A percentile compares a stretch with the other conserved stretches of the same genome.
Conservation (phyloP, 2,888 invertebrate genomes). For the Phlogophora meticulosa region DNA sequence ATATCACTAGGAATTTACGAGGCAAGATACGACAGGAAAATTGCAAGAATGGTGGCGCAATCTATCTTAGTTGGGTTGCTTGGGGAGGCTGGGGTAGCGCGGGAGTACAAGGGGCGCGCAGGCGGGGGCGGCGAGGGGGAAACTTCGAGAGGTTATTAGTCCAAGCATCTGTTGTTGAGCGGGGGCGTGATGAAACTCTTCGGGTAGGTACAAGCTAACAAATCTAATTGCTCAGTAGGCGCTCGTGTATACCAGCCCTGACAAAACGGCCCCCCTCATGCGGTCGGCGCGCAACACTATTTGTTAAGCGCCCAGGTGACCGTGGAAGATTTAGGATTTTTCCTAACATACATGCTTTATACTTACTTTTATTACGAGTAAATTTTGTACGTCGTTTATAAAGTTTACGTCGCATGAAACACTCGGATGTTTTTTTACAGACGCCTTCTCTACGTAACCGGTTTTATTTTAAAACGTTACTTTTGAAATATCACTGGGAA, state of each 20-base stretch:
- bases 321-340: constrained; percentile 71
- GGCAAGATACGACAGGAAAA: constrained; percentile 98
- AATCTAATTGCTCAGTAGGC: constrained; percentile 91
- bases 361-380: constrained; percentile 58
- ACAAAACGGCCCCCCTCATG: constrained; percentile 87
- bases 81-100: constrained; percentile 87
- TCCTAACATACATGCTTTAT: constrained; percentile 60
- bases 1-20: constrained; percentile 97
- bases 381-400: constrained; percentile 54
- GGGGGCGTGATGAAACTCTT: constrained; percentile 91
- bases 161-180: constrained; percentile 92
- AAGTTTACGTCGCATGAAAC: constrained; percentile 53
- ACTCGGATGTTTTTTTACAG: constrained; percentile 52
- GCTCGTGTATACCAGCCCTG: constrained; percentile 85
- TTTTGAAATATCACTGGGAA: constrained; percentile 52
- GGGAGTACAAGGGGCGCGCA: constrained; percentile 74
- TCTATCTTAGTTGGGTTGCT: constrained; percentile 95
- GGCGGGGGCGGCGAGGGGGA: constrained; percentile 85
- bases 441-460: constrained; percentile 55
- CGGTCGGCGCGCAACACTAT: constrained; percentile 81
- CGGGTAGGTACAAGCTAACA: constrained; percentile 90
- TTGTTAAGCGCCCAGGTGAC: constrained; percentile 87
- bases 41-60: constrained; percentile 98
- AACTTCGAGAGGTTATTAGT: constrained; percentile 92
- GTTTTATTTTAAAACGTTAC: constrained; percentile 48